These are phyloP conservation scores for Myopa testacea DNA, from an alignment of 2,888 invertebrate genomes.

Conservation along the genomic window DNA sequence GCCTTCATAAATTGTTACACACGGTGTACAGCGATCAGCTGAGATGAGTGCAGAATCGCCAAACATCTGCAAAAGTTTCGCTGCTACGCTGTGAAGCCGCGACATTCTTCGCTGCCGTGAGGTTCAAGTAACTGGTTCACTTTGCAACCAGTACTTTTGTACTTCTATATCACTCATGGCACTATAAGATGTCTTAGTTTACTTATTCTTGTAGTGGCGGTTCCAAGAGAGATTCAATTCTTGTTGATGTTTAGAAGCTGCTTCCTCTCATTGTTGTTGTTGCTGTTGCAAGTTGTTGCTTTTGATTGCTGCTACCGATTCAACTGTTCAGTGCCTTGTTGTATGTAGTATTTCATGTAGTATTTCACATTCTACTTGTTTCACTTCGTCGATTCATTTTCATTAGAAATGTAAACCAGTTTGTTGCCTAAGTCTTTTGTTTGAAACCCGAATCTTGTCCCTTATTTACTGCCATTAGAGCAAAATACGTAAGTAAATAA, in stretches of 20 bases:
- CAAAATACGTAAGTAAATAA: too few relatives aligned
- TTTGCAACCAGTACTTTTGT: background rate
- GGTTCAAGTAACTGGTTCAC: conserved; percentile 2
- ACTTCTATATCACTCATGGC: background rate
- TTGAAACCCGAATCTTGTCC: too few relatives aligned
- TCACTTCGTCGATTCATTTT: background rate
- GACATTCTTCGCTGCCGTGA: background rate
- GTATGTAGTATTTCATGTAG: background rate
- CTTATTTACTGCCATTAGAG: too few relatives aligned
- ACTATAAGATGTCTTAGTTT: background rate
- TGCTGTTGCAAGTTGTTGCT: conserved; percentile 40
- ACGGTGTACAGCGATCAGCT: background rate
- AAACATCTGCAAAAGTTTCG: conserved; percentile 11
- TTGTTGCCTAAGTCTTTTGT: conserved; percentile 24
- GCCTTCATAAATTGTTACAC: conserved; percentile 7
- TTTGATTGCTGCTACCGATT: background rate
- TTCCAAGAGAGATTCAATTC: background rate
- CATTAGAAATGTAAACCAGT: background rate
- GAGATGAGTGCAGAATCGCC: background rate
- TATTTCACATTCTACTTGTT: background rate
- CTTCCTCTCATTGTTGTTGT: conserved; percentile 39
- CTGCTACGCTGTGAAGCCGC: background rate
- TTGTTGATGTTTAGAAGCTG: background rate
- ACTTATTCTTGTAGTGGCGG: background rate
- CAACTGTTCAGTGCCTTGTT: background rate